These are phyloP conservation scores for Trimorus sp. DNA, from an alignment of 2,888 invertebrate species.

Conservation along the genomic window DNA sequence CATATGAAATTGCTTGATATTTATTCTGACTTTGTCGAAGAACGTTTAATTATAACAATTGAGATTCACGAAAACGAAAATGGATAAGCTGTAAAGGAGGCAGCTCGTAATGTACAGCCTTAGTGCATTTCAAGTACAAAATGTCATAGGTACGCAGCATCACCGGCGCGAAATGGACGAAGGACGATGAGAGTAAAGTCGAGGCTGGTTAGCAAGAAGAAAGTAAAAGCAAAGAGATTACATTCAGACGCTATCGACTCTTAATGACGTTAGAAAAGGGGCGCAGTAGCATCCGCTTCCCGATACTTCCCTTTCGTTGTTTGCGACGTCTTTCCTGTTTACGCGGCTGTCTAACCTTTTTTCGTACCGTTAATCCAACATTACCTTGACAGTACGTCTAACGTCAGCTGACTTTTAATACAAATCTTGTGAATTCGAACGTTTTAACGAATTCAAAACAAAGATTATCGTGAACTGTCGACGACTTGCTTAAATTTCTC, in stretches of 20 bases:
- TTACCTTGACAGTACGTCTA: no score
- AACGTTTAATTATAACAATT: background rate
- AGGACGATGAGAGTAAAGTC: conserved; percentile 54
- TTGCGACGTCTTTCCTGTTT: conserved; percentile 61
- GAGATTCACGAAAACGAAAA: conserved; percentile 7
- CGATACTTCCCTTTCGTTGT: conserved; percentile 54
- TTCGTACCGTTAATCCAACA: conserved; percentile 24
- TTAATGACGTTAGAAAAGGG: conserved; percentile 35
- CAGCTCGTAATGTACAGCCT: conserved; percentile 27
- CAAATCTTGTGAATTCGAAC: no score
- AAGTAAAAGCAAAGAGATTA: conserved; percentile 61
- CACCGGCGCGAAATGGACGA: conserved; percentile 49
- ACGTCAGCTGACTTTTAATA: no score
- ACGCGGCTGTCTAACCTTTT: conserved; percentile 64
- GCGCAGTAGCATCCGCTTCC: conserved; percentile 46
- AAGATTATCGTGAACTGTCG: no score
- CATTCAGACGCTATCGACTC: conserved; percentile 61
- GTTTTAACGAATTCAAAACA: no score
- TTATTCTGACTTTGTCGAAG: background rate
- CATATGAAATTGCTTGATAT: no score
- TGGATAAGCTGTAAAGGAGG: conserved; percentile 26
- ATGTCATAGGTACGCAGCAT: conserved; percentile 58
- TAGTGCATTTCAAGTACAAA: conserved; percentile 45
- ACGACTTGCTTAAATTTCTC: no score
- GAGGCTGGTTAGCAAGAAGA: conserved; percentile 50